Evolutionary conservation across 2,797 vertebrate species (phyloP).

Genomic region (Meda fulgida): DNA sequence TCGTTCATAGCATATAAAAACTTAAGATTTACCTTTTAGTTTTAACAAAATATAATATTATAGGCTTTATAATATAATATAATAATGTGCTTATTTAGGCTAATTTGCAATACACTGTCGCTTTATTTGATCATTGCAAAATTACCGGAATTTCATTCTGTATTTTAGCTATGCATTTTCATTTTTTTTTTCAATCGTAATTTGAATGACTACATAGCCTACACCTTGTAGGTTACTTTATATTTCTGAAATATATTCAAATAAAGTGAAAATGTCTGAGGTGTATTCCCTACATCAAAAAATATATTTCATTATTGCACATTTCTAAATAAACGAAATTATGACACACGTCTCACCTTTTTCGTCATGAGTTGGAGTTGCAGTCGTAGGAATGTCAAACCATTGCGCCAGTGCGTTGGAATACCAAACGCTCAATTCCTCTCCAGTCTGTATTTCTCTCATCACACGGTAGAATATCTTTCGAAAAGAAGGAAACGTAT

Average conservation of each 20-base stretch:
- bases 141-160: no score
- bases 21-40: not conserved
- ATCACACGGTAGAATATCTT: slow-evolving; percentile 94
- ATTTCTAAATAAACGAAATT: slow-evolving; percentile 17
- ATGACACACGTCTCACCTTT: slow-evolving; percentile 83
- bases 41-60: not conserved
- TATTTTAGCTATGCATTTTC: not conserved
- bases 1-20: not conserved
- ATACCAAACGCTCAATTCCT: slow-evolving; percentile 96
- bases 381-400: slow-evolving; percentile 93
- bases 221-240: not conserved
- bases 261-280: not conserved
- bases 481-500: not conserved
- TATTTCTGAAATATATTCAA: not conserved
- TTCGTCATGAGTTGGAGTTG: slow-evolving; percentile 96
- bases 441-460: slow-evolving; percentile 90
- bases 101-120: not conserved
- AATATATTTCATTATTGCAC: not conserved
- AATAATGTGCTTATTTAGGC: not conserved
- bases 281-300: not conserved
- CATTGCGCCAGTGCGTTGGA: slow-evolving; percentile 93
- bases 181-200: not conserved
- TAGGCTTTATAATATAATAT: no score
- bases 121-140: not conserved
- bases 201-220: not conserved